Evolutionary conservation across 1,140 invertebrate species (phyloP).

Genomic region (Cyclina sinensis): DNA sequence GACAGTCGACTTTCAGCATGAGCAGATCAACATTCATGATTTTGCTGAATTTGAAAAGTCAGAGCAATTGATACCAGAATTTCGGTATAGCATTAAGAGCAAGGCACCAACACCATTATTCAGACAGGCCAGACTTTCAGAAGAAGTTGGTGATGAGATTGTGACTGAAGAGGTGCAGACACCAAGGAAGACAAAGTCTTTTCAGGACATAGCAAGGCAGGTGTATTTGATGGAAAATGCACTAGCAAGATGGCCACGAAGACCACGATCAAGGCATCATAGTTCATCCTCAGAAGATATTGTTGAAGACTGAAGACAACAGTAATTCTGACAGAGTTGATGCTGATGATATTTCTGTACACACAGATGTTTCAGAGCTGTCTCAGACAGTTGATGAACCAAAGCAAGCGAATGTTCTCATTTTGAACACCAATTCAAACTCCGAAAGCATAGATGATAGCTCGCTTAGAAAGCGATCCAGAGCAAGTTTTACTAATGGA

Average conservation of each 20-base stretch:
- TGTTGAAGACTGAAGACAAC: slow-evolving; percentile 42
- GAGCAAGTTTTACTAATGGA: slow-evolving; percentile 14
- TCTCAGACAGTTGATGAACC: slow-evolving; percentile 43
- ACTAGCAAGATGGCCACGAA: slow-evolving; percentile 74
- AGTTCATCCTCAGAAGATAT: slow-evolving; percentile 84
- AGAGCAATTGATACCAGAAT: slow-evolving; percentile 80
- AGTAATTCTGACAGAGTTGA: background rate
- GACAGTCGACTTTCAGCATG: slow-evolving; percentile 75
- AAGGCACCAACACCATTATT: slow-evolving; percentile 38
- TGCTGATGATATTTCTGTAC: slow-evolving; percentile 64
- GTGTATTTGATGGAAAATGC: slow-evolving; percentile 78
- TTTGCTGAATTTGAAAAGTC: slow-evolving; percentile 84
- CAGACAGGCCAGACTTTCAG: background rate
- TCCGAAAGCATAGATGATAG: background rate
- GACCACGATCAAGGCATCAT: slow-evolving; percentile 77
- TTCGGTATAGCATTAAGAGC: slow-evolving; percentile 77
- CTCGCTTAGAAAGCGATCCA: background rate
- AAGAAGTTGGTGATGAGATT: background rate
- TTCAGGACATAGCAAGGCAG: slow-evolving; percentile 78
- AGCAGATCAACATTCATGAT: slow-evolving; percentile 85
- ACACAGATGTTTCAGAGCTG: slow-evolving; percentile 67
- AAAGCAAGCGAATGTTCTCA: background rate
- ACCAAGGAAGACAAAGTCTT: slow-evolving; percentile 71
- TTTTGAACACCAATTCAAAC: background rate
- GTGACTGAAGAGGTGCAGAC: slow-evolving; percentile 6